Conservation (phyloP, 2,113 vertebrate species). For the Trogon melanurus region DNA sequence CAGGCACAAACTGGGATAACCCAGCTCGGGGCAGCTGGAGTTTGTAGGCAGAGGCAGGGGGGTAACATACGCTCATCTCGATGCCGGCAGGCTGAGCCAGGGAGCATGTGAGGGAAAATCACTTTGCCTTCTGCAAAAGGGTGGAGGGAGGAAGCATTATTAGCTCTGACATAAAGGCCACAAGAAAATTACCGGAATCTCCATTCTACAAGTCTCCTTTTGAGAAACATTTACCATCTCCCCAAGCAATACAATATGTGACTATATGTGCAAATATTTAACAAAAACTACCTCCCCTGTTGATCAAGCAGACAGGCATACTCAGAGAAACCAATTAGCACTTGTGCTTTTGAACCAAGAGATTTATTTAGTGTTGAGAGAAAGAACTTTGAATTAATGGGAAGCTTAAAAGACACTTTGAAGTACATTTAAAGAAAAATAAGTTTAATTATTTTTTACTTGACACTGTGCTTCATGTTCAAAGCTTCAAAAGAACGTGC, state of each 20-base stretch:
- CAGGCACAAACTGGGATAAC: neutral
- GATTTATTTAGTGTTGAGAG: slow-evolving; percentile 53
- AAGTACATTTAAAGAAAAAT: slow-evolving; percentile 47
- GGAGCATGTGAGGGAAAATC: neutral
- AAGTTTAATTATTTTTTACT: slow-evolving; percentile 68
- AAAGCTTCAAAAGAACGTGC: slow-evolving; percentile 27
- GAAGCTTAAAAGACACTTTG: slow-evolving; percentile 60
- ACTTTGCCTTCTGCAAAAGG: neutral
- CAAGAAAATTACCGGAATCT: slow-evolving; percentile 19
- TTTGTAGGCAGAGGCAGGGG: neutral
- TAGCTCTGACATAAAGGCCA: slow-evolving; percentile 45
- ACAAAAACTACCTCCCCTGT: slow-evolving; percentile 51
- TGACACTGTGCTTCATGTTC: slow-evolving; percentile 54
- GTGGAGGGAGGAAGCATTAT: neutral
- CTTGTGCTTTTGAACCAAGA: slow-evolving; percentile 54
- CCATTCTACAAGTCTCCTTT: slow-evolving; percentile 26
- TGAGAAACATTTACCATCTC: slow-evolving; percentile 59
- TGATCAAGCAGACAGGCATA: slow-evolving; percentile 45
- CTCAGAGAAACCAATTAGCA: slow-evolving; percentile 68
- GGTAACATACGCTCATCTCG: neutral
- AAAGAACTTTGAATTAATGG: slow-evolving; percentile 28
- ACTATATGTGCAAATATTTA: slow-evolving; percentile 61
- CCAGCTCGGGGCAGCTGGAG: neutral
- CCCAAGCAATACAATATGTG: slow-evolving; percentile 36
- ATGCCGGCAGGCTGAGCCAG: neutral